These are phyloP conservation scores for Leptinotarsa lineolata DNA, from an alignment of 1,140 invertebrate genomes.

Conservation along the genomic window DNA sequence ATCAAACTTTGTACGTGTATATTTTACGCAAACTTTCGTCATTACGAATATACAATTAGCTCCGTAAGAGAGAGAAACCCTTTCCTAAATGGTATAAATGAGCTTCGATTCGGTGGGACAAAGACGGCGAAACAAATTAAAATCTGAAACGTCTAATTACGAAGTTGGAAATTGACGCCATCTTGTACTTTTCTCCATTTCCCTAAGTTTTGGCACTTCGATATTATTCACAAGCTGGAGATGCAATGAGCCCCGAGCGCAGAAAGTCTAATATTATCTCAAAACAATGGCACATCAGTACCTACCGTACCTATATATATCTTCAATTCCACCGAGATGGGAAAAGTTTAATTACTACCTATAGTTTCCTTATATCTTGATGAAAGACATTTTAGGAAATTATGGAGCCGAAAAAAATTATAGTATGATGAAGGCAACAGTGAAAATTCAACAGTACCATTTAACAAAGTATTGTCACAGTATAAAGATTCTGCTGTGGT, in stretches of 20 bases:
- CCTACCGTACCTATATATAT: neutral
- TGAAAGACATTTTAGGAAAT: too few species aligned
- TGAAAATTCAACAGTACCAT: too few species aligned
- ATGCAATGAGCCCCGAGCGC: conserved; percentile 8
- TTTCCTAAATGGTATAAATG: conserved; percentile 13
- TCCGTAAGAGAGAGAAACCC: conserved; percentile 31
- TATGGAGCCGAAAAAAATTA: too few species aligned
- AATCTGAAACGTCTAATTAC: conserved; percentile 45
- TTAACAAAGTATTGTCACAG: too few species aligned
- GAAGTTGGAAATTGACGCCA: conserved; percentile 43
- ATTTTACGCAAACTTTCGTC: conserved; percentile 51
- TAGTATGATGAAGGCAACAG: too few species aligned
- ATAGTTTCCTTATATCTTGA: too few species aligned
- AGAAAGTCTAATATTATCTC: conserved; percentile 6
- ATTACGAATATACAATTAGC: conserved; percentile 53
- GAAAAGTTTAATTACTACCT: neutral
- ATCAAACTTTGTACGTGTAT: conserved; percentile 53
- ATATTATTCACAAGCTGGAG: conserved; percentile 23
- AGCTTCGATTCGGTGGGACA: conserved; percentile 35
- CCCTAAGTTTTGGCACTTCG: conserved; percentile 31
- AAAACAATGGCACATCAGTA: neutral
- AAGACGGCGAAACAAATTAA: conserved; percentile 40
- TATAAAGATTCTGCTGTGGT: too few species aligned
- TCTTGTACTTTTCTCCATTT: conserved; percentile 43
- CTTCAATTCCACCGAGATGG: neutral